Evolutionary conservation across 2,113 vertebrate species (phyloP).

Genomic region (Albula glossodonta): DNA sequence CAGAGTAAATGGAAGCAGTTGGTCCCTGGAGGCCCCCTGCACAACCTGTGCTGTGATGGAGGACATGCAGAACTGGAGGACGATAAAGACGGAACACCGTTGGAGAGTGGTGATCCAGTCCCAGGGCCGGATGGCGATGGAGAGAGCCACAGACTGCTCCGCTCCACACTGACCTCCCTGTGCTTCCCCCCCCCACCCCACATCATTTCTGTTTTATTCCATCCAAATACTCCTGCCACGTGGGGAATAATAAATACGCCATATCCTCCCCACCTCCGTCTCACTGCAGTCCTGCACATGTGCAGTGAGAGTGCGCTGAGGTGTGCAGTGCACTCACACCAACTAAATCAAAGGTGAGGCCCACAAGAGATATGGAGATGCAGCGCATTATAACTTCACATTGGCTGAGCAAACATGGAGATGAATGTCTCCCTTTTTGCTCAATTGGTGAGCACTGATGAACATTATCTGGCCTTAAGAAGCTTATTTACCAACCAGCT

Average conservation of each 20-base stretch:
- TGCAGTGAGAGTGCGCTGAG: neutral
- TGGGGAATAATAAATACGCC: neutral
- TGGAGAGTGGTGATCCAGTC: neutral
- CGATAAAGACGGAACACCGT: neutral
- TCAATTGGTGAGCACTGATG: slow-evolving; percentile 64
- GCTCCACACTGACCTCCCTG: neutral
- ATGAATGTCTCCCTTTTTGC: slow-evolving; percentile 52
- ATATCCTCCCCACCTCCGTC: neutral
- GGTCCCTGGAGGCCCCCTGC: neutral
- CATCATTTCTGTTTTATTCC: neutral
- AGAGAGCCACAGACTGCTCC: slow-evolving; percentile 7
- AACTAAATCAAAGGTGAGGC: slow-evolving; percentile 35
- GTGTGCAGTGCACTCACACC: neutral
- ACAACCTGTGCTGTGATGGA: neutral
- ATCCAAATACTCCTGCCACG: neutral
- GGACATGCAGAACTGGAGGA: neutral
- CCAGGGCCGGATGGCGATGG: neutral
- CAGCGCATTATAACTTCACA: slow-evolving; percentile 32
- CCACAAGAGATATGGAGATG: slow-evolving; percentile 53
- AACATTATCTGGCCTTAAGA: slow-evolving; percentile 64
- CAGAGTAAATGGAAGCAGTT: neutral
- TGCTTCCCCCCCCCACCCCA: too few species aligned
- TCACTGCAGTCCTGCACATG: neutral
- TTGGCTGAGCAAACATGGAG: slow-evolving; percentile 6
- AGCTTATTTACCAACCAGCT: slow-evolving; percentile 74